Evolutionary conservation across 1,140 invertebrate genomes (phyloP).

Genomic region (Aradophagus sp.): DNA sequence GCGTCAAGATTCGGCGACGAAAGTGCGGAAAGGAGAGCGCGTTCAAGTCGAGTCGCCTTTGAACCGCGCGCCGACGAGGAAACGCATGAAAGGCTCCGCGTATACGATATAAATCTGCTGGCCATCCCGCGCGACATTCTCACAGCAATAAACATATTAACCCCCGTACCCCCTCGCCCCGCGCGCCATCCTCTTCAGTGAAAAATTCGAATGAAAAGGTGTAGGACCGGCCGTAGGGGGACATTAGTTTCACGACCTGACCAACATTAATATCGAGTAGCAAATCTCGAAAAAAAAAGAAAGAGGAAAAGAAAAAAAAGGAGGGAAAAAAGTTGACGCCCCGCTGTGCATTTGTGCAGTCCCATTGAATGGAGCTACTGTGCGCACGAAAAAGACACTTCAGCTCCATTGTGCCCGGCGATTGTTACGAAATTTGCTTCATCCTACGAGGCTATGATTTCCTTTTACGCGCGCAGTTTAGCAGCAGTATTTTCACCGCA

Average conservation of each 20-base stretch:
- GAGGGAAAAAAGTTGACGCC: conserved; percentile 66
- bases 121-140: conserved; percentile 61
- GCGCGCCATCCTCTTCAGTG: conserved; percentile 5
- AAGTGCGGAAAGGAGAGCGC: conserved; percentile 1
- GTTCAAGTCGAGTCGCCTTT: conserved; percentile 19
- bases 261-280: conserved; percentile 71
- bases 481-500: conserved; percentile 36
- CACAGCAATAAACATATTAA: conserved; percentile 73
- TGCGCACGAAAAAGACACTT: conserved; percentile 69
- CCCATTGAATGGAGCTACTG: conserved; percentile 67
- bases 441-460: conserved; percentile 31
- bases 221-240: conserved; percentile 58
- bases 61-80: conserved; percentile 20
- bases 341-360: conserved; percentile 72
- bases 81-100: conserved; percentile 9
- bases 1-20: too few species aligned
- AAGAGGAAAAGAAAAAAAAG: too few species aligned
- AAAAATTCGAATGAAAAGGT: conserved; percentile 47
- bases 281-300: too few species aligned
- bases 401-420: conserved; percentile 62
- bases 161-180: conserved; percentile 2
- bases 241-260: conserved; percentile 65
- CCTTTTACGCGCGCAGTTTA: conserved; percentile 23
- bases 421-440: conserved; percentile 65
- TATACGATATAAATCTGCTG: conserved; percentile 31